Base-by-base conservation (phyloP, 2,888 invertebrate genomes). In the Callimorpha dominula region DNA sequence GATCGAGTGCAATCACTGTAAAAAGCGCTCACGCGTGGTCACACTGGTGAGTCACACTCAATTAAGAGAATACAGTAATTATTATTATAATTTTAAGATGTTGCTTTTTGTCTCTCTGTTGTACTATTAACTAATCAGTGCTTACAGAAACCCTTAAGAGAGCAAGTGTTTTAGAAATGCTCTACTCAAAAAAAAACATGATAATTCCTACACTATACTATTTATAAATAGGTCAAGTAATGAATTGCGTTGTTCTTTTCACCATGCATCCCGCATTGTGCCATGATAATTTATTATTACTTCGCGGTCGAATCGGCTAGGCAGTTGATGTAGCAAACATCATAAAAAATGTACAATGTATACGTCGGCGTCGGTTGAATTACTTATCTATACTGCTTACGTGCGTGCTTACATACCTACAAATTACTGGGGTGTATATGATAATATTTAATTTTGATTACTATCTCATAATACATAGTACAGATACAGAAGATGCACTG, bases 271-370 rank as follows among this genome's bases (percentile, higher is more conserved):
- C 67, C 62, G 72, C 69, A 68, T 31, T 71, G 42, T 74, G 78
- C 69, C 70, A 83, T 63, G 64, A 57, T 72, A 68, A 73, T 73
- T 73, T 76, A 82, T 77, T 68, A 65, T 15, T 65, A 49, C 43
- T 64, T 72, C 69, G 78, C 77, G 68, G 78, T 68, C 68, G 79
- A 70, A 76, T 77, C 75, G 78, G 81, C 80, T 77, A 71, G 72
- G 68, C 40, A 76, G 80, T 86, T 79, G 75, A 60, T 64, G 75
- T 74, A 74, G 78, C 82, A 86, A 87, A 90, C 86, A 88, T 82
- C 80, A 88, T 90, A 83, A 85, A 83, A 86, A 85, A 87, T 88
- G 88, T 83, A 89, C 76, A 42, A 74, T 73, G 70, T 72, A 73
- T 73, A 70, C 65, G 78, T 46, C 43, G 43, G 43, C 65, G 78